Evolutionary conservation across 2,888 invertebrate genomes (phyloP), one percentile per base, ranked within the genome.

Genomic region (Phragmatobia fuliginosa): DNA sequence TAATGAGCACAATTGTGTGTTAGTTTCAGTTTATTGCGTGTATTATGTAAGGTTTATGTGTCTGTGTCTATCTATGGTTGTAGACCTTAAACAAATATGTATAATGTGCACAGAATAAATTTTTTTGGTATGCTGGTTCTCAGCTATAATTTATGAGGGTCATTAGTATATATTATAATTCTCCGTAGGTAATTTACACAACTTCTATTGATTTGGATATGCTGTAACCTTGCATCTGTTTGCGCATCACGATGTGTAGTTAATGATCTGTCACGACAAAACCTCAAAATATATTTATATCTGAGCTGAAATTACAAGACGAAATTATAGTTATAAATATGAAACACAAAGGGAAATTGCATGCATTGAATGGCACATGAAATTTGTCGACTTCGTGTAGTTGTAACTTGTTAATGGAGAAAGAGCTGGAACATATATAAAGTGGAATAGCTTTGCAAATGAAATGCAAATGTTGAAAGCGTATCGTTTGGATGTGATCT

Each of bases 401-500:
- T 68, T 76, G 36, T 63, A 80, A 70, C 71, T 75, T 75, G 67
- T 79, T 77, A 72, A 71, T 77, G 69, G 74, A 79, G 74, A 77
- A 77, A 73, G 72, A 70, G 64, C 68, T 75, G 62, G 66, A 56
- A 71, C 45, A 66, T 65, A 31, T 67, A 59, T 63, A 49, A 62
- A 61, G 67, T 66, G 56, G 68, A 69, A 69, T 67, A 70, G 66
- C 61, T 68, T 75, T 76, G 71, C 67, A 69, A 79, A 73, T 67
- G 68, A 78, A 72, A 81, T 79, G 78, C 76, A 76, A 81, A 81
- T 79, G 72, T 66, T 45, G 67, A 62, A 25, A 73, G 71, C 76
- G 78, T 76, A 74, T 80, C 75, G 77, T 73, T 68, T 60, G 76
- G 58, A 61, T 70, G 79, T 81, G 81, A 80, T 80, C 80, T 81